These are phyloP conservation scores for Fregata magnificens DNA, from an alignment of 2,113 vertebrate species.

Conservation along the genomic window DNA sequence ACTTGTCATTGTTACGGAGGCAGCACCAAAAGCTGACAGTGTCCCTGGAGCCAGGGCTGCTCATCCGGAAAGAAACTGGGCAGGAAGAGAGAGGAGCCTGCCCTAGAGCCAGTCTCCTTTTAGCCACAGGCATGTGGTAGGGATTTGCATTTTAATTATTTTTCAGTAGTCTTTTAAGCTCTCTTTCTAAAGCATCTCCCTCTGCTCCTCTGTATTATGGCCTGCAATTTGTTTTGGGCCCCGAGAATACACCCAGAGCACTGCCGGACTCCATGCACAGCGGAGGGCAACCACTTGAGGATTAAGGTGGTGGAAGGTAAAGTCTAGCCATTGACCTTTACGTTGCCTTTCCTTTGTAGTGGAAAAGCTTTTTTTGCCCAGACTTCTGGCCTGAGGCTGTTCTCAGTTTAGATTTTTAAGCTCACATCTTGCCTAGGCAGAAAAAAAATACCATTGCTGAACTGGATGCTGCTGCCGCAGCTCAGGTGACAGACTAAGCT, in stretches of 20 bases:
- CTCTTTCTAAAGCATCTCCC: constrained; percentile 16
- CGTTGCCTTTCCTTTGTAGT: constrained; percentile 29
- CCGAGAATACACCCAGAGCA: background rate
- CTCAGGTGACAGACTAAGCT: background rate
- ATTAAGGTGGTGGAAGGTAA: constrained; percentile 50
- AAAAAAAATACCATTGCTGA: background rate
- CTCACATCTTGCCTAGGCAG: background rate
- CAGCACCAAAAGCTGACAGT: constrained; percentile 6
- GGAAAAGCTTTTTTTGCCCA: background rate
- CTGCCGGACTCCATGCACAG: background rate
- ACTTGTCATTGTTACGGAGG: constrained; percentile 54
- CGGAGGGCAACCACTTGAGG: background rate
- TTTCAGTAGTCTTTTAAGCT: constrained; percentile 41
- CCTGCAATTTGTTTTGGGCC: background rate
- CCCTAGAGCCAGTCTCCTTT: constrained; percentile 20
- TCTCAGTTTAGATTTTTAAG: background rate
- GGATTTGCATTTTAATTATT: constrained; percentile 59
- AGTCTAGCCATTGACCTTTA: constrained; percentile 17
- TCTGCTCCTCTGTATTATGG: background rate
- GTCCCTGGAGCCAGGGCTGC: constrained; percentile 40
- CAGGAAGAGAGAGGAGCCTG: constrained; percentile 46
- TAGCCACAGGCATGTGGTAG: constrained; percentile 23
- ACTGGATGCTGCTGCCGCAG: background rate
- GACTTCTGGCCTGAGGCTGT: background rate
- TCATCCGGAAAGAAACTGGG: constrained; percentile 23